Evolutionary conservation across 2,888 invertebrate species (phyloP).

Genomic region (Thecocarcelia acutangulata): DNA sequence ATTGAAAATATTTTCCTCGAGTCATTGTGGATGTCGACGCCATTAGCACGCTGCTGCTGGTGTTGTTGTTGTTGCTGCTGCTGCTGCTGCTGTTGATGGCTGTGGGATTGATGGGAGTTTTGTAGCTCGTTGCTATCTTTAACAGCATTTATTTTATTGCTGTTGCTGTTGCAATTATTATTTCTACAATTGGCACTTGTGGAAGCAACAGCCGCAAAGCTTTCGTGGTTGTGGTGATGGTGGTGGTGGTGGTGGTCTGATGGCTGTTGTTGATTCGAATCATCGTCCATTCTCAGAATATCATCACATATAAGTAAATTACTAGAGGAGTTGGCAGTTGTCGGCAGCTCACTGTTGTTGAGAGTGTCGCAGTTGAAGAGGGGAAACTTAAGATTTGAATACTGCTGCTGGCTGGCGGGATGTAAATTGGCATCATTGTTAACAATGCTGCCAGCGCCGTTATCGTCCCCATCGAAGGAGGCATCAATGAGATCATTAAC

Average conservation of each 20-base stretch:
- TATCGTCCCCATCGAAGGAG: constrained; percentile 75
- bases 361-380: constrained; percentile 53
- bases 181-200: constrained; percentile 45
- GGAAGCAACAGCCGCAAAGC: constrained; percentile 40
- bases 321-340: constrained; percentile 42
- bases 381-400: constrained; percentile 65
- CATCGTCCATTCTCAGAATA: constrained; percentile 62
- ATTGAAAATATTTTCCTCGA: constrained; percentile 61
- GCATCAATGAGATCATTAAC: constrained; percentile 73
- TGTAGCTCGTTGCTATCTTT: constrained; percentile 20
- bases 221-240: constrained; percentile 42
- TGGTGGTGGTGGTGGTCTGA: constrained; percentile 35
- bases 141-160: constrained; percentile 23
- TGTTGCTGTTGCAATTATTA: constrained; percentile 6
- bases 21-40: constrained; percentile 23
- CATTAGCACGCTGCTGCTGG: neutral
- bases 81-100: neutral
- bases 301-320: constrained; percentile 47
- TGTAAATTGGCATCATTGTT: constrained; percentile 79
- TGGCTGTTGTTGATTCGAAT: constrained; percentile 41
- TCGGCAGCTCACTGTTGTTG: constrained; percentile 40
- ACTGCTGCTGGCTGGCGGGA: constrained; percentile 76
- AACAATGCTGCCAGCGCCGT: constrained; percentile 73
- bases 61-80: constrained; percentile 5
- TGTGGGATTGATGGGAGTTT: constrained; percentile 26